Base-by-base conservation (phyloP, 2,113 vertebrate genomes). In the Anseranas semipalmata region DNA sequence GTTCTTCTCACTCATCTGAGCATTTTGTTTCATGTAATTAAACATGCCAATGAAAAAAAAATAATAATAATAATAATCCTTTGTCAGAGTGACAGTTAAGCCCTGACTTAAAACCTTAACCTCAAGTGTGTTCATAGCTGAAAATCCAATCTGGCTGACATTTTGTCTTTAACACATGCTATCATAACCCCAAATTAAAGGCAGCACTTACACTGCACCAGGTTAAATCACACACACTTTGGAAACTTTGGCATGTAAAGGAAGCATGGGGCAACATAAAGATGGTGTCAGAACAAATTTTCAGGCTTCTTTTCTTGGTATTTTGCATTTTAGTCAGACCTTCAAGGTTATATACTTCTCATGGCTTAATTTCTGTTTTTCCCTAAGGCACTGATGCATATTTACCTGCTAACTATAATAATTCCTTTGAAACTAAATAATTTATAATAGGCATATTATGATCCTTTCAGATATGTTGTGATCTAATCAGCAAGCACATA, bases 141-240 rank as follows among this genome's bases (percentile, higher is more conserved):
- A 88, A 93, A 96, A 90, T 80, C 63, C 81, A 76, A 19, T 83
- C 90, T 86, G 59, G 30, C 9, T 96, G 95, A 88, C 82, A 80
- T 94, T 90, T 90, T 81, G 90, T 94, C 92, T 87, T 90, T 75
- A 95, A 95, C 73, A 91, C 65, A 32, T 92, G 82, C 62, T 39
- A 10, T 78, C 0, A 0, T 77, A 93, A 90, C 75, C 79, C 35
- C 75, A 91, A 84, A 95, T 77, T 83, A 94, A 91, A 94, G 63
- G 59, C 87, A 90, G 82, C 32, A 50, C 18, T 89, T 94, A 87
- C 1, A 65, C 68, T 85, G 81, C 66, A 93, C 30, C 82, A 74
- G 71, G 59, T 39, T 85, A 78, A 88, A 80, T 90, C 85, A 84
- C 65, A 77, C 55, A 66, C 41, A 27, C 52, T 94, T 95, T 0